Evolutionary conservation across 2,888 invertebrate species (phyloP).

Genomic region (Xylocampa areola): DNA sequence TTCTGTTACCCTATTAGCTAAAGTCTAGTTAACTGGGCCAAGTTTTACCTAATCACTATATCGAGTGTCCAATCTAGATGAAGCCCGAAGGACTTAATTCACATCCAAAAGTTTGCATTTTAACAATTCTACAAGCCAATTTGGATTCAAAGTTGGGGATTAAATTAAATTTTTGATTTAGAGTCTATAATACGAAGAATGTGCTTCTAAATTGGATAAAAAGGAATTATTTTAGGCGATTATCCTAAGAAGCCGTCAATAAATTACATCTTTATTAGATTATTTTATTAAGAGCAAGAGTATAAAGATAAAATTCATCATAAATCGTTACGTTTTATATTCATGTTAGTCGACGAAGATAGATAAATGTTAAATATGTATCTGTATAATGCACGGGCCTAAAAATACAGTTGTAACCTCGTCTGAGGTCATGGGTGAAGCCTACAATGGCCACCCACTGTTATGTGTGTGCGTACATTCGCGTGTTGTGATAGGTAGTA

Average conservation of each 20-base stretch:
- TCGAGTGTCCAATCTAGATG: conserved; percentile 27
- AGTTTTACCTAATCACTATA: conserved; percentile 45
- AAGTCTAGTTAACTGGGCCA: conserved; percentile 21
- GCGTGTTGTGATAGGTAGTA: too few relatives aligned
- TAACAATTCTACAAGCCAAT: conserved; percentile 35
- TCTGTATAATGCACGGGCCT: too few relatives aligned
- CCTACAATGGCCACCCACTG: too few relatives aligned
- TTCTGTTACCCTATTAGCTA: conserved; percentile 38
- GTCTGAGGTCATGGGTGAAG: too few relatives aligned
- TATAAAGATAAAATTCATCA: too few relatives aligned
- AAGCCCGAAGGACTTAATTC: conserved; percentile 27
- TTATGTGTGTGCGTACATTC: too few relatives aligned
- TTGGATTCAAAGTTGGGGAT: conserved; percentile 15
- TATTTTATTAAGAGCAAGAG: too few relatives aligned
- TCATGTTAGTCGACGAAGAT: too few relatives aligned
- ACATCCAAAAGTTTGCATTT: conserved; percentile 45
- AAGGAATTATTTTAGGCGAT: conserved; percentile 12
- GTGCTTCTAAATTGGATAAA: conserved; percentile 7
- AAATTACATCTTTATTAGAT: background rate
- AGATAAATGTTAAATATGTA: too few relatives aligned
- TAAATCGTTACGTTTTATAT: too few relatives aligned
- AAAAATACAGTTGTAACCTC: too few relatives aligned
- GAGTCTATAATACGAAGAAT: background rate
- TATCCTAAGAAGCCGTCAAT: background rate
- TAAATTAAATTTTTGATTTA: conserved; percentile 30